These are phyloP conservation scores for Tadarida brasiliensis DNA, from an alignment of 2,797 vertebrate genomes.

Conservation along the genomic window DNA sequence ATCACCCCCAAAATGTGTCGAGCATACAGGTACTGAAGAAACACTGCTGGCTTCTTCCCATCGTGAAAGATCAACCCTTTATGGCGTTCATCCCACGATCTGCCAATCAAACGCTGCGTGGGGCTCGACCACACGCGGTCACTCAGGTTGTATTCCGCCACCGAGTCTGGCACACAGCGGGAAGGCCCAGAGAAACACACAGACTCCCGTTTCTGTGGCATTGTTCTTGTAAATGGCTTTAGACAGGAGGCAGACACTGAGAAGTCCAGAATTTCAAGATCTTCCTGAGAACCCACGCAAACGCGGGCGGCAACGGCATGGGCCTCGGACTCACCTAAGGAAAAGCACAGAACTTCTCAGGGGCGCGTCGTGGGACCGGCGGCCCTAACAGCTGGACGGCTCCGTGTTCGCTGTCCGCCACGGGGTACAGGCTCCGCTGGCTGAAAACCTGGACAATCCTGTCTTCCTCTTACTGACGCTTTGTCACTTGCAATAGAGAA, in stretches of 20 bases:
- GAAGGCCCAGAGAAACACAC: background rate
- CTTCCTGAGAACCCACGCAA: background rate
- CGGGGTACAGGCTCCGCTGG: too few relatives aligned
- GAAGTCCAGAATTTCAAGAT: background rate
- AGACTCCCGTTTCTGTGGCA: background rate
- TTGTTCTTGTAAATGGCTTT: background rate
- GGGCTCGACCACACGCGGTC: rapidly evolving
- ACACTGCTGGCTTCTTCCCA: background rate
- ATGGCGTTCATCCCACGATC: rapidly evolving
- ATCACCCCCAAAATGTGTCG: background rate
- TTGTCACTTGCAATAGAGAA: background rate
- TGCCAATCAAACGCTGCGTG: rapidly evolving
- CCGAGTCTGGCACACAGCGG: too few relatives aligned
- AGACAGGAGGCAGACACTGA: background rate
- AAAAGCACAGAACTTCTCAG: background rate
- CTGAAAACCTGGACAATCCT: background rate
- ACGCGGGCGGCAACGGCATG: rapidly evolving
- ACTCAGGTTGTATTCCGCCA: background rate
- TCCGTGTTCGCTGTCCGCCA: too few relatives aligned
- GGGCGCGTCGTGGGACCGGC: too few relatives aligned
- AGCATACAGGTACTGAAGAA: background rate
- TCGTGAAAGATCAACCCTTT: background rate
- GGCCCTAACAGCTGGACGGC: too few relatives aligned
- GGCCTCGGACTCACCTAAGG: rapidly evolving
- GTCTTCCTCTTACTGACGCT: background rate